These are phyloP conservation scores for Rafetus swinhoei DNA, from an alignment of 2,113 vertebrate genomes.

Conservation along the genomic window DNA sequence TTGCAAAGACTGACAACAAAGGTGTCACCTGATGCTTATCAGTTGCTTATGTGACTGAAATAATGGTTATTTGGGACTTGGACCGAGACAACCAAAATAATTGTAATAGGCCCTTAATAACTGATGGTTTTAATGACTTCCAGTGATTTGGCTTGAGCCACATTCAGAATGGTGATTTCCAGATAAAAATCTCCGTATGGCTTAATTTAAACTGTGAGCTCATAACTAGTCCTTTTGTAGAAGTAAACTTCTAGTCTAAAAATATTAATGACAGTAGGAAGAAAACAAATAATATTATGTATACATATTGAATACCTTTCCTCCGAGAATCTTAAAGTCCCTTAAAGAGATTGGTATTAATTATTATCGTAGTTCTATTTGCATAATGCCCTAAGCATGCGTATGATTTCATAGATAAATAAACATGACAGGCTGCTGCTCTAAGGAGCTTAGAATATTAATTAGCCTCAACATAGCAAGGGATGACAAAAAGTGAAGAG, in stretches of 20 bases:
- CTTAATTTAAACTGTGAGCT: conserved; percentile 17
- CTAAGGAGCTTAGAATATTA: conserved; percentile 33
- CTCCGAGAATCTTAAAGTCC: conserved; percentile 28
- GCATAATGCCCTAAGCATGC: neutral
- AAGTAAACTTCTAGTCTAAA: conserved; percentile 29
- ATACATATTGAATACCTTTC: neutral
- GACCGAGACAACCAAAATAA: neutral
- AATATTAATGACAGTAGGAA: conserved; percentile 41
- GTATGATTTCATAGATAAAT: neutral
- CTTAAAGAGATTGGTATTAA: conserved; percentile 28
- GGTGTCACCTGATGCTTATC: neutral
- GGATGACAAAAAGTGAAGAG: neutral
- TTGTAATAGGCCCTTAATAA: neutral
- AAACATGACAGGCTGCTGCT: neutral
- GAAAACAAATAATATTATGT: neutral
- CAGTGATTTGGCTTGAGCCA: neutral
- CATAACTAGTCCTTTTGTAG: conserved; percentile 29
- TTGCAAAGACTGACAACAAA: neutral
- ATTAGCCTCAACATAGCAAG: conserved; percentile 28
- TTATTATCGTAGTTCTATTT: conserved; percentile 57
- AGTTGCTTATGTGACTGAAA: neutral
- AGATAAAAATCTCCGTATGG: neutral
- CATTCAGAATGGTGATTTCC: conserved; percentile 36
- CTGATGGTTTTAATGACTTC: neutral
- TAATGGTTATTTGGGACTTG: neutral